Evolutionary conservation across 30 jellyfish, hydroid and myxozoan species (phyloP), one percentile per base, ranked within the genome.

Genomic region (Pseudorhiza aurosa): DNA sequence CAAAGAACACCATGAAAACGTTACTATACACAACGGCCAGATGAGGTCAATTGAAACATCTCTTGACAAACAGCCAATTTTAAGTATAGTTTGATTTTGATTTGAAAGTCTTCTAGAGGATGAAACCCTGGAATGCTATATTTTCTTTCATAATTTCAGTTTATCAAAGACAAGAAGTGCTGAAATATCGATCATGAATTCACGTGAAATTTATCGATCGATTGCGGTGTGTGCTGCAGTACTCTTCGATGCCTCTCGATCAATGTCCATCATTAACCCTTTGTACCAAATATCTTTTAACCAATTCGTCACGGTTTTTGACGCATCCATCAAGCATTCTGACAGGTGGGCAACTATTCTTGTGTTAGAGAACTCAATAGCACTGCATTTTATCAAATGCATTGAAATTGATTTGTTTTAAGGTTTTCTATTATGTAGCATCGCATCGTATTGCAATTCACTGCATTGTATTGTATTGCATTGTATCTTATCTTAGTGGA

Each of bases 161-260:
- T 55, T 80, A 45, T 56, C 87, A 15, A 68, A 89, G 36, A 88
- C 97, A 1, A 58, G 72, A 67, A 89, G 74, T 30, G 87, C 87
- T 1, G 87, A 81, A 25, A 24, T 28, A 33, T 68, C 90, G 15
- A 75, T 88, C 15, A 70, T 68, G 79, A 74, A 80, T 26, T 80
- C 97, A 43, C 82, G 93, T 18, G 97, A 68, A 45, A 80, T 86
- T 56, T 90, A 90, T 58, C 85, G 88, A 12, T 85, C 96, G 27
- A 83, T 90, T 27, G 97, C 97, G 17, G 82, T 68, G 22, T 80
- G 93, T 40, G 97, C 97, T n/a, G 90, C 95, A 1, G 87, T 79
- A 2, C 68, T 90, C 22, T 90, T 90, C 29, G 90, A 82, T 27
- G 94, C 65, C n/a, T 58, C 93, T 14, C 45, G 84, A 39, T 15